Conservation (phyloP, 1,140 invertebrate species). For the Platyscapa corneri region DNA sequence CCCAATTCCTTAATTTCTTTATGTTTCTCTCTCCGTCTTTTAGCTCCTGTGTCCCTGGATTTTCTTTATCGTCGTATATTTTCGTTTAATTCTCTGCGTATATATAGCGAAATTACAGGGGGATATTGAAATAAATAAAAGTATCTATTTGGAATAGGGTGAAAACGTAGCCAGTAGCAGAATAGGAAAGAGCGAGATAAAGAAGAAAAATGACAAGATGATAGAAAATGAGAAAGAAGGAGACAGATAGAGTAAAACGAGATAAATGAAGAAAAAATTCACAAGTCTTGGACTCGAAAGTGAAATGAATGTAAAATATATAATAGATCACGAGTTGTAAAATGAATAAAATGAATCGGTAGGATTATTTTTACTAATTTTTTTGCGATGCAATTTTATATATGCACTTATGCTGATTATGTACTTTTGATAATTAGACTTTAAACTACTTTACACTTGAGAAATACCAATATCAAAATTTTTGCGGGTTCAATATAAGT, state of each 20-base stretch:
- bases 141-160: not conserved
- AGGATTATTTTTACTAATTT: not conserved
- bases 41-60: not conserved
- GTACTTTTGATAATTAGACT: no score
- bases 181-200: not conserved
- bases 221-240: not conserved
- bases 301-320: not conserved
- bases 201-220: not conserved
- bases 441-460: no score
- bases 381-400: not conserved
- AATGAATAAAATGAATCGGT: not conserved
- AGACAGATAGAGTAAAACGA: not conserved
- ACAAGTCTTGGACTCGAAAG: not conserved
- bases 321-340: not conserved
- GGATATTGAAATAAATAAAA: slow-evolving; percentile 21
- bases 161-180: not conserved
- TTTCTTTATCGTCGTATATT: slow-evolving; percentile 28
- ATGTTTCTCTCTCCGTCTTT: not conserved
- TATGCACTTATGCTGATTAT: no score
- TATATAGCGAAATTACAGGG: not conserved
- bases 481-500: no score
- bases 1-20: not conserved
- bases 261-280: slow-evolving; percentile 8
- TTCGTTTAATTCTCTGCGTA: not conserved
- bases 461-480: no score